These are phyloP conservation scores for Dolomedes plantarius DNA, from an alignment of 2,888 invertebrate species.

Conservation along the genomic window DNA sequence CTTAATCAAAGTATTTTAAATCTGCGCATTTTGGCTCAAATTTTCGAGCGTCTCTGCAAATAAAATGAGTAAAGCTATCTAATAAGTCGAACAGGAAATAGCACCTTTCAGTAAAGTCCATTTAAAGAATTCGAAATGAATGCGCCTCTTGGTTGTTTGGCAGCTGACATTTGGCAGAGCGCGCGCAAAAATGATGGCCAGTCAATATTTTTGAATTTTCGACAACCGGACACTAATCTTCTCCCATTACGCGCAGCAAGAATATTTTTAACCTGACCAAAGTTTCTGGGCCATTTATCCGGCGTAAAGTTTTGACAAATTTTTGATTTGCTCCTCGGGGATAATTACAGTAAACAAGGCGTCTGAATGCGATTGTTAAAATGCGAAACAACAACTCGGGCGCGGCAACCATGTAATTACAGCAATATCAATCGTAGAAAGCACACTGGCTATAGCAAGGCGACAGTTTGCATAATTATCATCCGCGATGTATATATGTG, in stretches of 20 bases:
- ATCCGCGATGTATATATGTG: constrained; percentile 46
- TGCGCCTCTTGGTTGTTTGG: neutral
- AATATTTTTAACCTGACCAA: constrained; percentile 34
- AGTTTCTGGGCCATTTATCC: constrained; percentile 25
- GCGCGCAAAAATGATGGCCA: neutral
- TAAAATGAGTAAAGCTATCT: no score
- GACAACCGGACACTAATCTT: constrained; percentile 19
- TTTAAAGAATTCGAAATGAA: no score
- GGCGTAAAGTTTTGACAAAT: constrained; percentile 44
- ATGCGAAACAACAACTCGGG: constrained; percentile 52
- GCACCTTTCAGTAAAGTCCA: no score
- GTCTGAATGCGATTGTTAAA: constrained; percentile 51
- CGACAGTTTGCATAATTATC: constrained; percentile 69
- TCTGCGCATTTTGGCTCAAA: no score
- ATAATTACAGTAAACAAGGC: constrained; percentile 64
- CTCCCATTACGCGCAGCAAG: constrained; percentile 13
- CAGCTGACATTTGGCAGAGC: neutral
- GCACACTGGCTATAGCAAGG: constrained; percentile 42
- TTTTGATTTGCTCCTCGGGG: constrained; percentile 49
- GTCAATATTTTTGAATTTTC: constrained; percentile 4
- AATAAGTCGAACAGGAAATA: no score
- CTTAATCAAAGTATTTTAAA: no score
- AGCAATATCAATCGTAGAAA: constrained; percentile 67
- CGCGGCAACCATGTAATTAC: constrained; percentile 59
- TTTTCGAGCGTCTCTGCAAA: no score